phyloP scores from a whole-genome alignment of 2,888 invertebrate species.

The Hydraecia micacea region DNA sequence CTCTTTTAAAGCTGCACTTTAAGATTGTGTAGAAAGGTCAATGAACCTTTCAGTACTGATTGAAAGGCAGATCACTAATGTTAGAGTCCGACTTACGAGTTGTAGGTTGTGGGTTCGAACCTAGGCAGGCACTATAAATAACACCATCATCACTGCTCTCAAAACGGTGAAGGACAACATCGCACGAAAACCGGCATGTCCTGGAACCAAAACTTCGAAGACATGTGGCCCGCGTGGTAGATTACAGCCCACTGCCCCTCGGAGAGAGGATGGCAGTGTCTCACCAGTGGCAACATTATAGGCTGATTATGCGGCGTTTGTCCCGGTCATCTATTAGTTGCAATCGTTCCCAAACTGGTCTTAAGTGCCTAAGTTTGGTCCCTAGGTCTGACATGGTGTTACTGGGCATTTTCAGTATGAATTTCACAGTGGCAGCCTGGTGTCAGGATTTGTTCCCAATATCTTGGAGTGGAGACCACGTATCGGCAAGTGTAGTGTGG shows the following conservation, averaged over 20 bases:
- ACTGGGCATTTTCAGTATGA: background rate
- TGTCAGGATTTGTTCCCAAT: background rate
- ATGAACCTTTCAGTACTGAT: constrained; percentile 1
- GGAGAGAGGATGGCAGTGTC: too few relatives aligned
- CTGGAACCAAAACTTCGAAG: too few relatives aligned
- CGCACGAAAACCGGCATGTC: too few relatives aligned
- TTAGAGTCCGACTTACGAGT: background rate
- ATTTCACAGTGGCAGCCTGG: background rate
- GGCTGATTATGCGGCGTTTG: background rate
- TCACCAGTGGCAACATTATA: too few relatives aligned
- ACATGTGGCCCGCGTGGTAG: background rate
- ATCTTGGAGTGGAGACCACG: too few relatives aligned
- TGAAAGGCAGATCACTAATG: background rate
- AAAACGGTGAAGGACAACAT: too few relatives aligned
- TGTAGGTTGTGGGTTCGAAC: background rate
- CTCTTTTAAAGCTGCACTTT: background rate
- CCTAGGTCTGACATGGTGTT: background rate
- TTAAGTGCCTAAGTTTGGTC: background rate
- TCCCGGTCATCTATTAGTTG: background rate
- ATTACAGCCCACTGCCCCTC: background rate
- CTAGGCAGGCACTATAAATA: background rate
- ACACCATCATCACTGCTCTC: too few relatives aligned
- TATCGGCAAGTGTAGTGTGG: too few relatives aligned
- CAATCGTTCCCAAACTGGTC: background rate
- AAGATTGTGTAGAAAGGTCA: background rate